Conservation (phyloP, 2,797 vertebrate species). For the Selene dorsalis region DNA sequence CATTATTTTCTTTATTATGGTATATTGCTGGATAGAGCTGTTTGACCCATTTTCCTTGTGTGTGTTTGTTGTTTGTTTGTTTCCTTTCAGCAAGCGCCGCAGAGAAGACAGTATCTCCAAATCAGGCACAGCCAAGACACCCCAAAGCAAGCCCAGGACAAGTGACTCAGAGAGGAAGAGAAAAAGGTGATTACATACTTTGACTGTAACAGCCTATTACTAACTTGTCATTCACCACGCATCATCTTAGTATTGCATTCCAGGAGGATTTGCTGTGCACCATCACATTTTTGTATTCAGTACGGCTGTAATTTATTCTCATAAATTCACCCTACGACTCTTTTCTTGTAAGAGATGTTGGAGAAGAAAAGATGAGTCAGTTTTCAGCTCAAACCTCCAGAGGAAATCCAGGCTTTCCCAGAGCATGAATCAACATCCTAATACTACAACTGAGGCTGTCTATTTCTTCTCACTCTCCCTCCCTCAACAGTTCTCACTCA, state of each 20-base stretch:
- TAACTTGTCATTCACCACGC: constrained; percentile 5
- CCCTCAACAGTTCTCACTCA: background rate
- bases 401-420: constrained; percentile 34
- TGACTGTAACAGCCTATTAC: background rate
- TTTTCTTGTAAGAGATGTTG: background rate
- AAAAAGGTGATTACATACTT: constrained; percentile 90
- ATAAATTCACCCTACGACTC: background rate
- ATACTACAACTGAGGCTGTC: constrained; percentile 11
- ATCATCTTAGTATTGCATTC: background rate
- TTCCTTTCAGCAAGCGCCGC: constrained; percentile 85
- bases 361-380: constrained; percentile 16
- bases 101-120: constrained; percentile 92
- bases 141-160: constrained; percentile 92
- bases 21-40: background rate
- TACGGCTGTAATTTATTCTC: background rate
- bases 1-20: background rate
- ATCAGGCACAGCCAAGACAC: constrained; percentile 87
- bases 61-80: background rate
- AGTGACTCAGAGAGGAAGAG: constrained; percentile 95
- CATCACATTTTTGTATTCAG: constrained; percentile 3
- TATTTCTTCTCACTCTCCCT: background rate
- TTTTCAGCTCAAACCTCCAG: background rate
- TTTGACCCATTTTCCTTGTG: background rate
- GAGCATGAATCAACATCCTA: constrained; percentile 33
- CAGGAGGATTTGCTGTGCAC: background rate